These are phyloP conservation scores for Ellobius talpinus DNA, from an alignment of 2,113 vertebrate species.

Conservation along the genomic window DNA sequence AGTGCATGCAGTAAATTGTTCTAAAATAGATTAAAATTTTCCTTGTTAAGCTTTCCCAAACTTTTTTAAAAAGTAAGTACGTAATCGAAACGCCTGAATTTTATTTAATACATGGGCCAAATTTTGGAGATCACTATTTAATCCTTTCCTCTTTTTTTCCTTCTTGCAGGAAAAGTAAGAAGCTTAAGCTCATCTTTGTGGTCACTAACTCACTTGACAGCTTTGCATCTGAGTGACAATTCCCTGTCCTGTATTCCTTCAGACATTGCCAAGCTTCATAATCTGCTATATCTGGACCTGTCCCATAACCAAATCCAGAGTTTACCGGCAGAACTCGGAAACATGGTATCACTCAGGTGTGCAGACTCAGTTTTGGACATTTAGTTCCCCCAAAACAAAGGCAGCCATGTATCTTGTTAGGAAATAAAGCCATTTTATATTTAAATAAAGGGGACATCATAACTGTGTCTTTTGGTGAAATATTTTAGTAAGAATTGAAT, in stretches of 20 bases:
- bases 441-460: slow-evolving; percentile 31
- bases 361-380: neutral
- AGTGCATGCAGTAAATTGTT: neutral
- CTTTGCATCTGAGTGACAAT: slow-evolving; percentile 99
- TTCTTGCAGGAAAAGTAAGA: slow-evolving; percentile 93
- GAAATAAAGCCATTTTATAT: slow-evolving; percentile 11
- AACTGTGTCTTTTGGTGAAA: neutral
- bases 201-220: slow-evolving; percentile 98
- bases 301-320: slow-evolving; percentile 99
- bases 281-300: slow-evolving; percentile 98
- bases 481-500: neutral
- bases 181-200: slow-evolving; percentile 97
- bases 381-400: neutral
- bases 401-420: neutral
- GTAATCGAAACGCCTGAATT: slow-evolving; percentile 18
- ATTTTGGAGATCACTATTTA: neutral
- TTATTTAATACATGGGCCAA: neutral
- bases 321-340: slow-evolving; percentile 99
- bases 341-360: slow-evolving; percentile 99
- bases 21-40: slow-evolving; percentile 28
- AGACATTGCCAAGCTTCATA: slow-evolving; percentile 99
- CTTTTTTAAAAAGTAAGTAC: neutral
- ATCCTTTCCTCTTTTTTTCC: slow-evolving; percentile 23
- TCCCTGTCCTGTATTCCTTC: slow-evolving; percentile 98
- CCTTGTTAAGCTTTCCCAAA: neutral